A percentile compares a stretch with the other conserved stretches of the same genome.
phyloP scores from a whole-genome alignment of 2,888 invertebrate species.

The Drosophila demipolita region DNA sequence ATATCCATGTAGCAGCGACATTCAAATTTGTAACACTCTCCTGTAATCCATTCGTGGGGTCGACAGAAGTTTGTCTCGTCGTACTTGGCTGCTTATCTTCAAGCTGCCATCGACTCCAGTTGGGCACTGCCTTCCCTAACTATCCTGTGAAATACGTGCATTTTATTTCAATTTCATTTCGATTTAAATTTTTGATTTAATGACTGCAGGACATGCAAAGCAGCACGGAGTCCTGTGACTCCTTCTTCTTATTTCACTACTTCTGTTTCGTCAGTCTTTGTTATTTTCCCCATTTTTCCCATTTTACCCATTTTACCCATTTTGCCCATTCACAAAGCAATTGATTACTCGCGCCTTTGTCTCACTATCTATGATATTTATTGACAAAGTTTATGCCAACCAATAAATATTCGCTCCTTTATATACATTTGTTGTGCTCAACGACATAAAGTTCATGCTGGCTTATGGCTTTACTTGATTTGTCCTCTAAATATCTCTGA shows the following conservation, averaged over 20 bases:
- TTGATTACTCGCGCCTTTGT: constrained; percentile 57
- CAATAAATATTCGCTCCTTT: constrained; percentile 51
- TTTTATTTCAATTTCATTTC: constrained; percentile 82
- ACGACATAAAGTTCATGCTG: constrained; percentile 34
- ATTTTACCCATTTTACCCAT: background rate
- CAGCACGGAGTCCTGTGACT: constrained; percentile 42
- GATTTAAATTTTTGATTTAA: constrained; percentile 78
- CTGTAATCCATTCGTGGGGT: constrained; percentile 57
- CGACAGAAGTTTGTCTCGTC: constrained; percentile 48
- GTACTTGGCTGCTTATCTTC: constrained; percentile 33
- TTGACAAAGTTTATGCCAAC: constrained; percentile 70
- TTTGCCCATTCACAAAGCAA: constrained; percentile 25
- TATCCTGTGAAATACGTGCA: constrained; percentile 61
- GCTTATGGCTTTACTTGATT: constrained; percentile 25
- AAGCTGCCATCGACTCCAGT: constrained; percentile 19
- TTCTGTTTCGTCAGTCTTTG: constrained; percentile 14
- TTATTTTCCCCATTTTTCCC: constrained; percentile 34
- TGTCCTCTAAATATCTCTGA: constrained; percentile 19
- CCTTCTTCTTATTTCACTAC: background rate
- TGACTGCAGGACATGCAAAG: constrained; percentile 82
- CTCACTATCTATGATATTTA: constrained; percentile 72
- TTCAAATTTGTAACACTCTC: constrained; percentile 69
- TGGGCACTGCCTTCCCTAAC: constrained; percentile 17
- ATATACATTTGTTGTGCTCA: constrained; percentile 33
- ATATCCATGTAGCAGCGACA: constrained; percentile 50